Conservation (phyloP, 2,797 vertebrate species). For the Diplodus puntazzo region DNA sequence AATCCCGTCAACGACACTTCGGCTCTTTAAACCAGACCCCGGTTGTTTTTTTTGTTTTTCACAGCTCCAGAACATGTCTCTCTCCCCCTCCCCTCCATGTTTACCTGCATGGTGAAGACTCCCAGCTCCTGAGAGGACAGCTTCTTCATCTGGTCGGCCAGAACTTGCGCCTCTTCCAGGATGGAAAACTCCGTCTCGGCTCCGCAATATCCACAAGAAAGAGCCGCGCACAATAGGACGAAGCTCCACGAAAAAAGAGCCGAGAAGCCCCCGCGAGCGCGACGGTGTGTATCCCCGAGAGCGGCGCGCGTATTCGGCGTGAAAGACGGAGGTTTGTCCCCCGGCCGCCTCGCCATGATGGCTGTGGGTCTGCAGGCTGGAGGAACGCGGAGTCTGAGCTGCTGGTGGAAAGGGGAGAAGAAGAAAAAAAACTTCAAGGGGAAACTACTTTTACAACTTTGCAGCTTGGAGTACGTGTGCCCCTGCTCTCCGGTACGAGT, state of each 20-base stretch:
- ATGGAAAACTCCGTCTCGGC: slow-evolving; percentile 94
- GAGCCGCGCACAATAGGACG: slow-evolving; percentile 78
- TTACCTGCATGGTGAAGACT: slow-evolving; percentile 97
- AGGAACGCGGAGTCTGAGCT: slow-evolving; percentile 60
- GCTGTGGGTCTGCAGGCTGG: slow-evolving; percentile 50
- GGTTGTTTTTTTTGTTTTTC: background rate
- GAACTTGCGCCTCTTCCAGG: slow-evolving; percentile 93
- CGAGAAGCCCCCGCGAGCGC: slow-evolving; percentile 49
- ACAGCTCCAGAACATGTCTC: background rate
- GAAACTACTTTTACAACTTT: slow-evolving; percentile 85
- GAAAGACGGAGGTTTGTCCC: slow-evolving; percentile 63
- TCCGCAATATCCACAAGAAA: slow-evolving; percentile 85
- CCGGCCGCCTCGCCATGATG: slow-evolving; percentile 86
- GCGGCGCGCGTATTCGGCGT: slow-evolving; percentile 65
- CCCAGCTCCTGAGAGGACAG: slow-evolving; percentile 95
- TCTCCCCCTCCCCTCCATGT: background rate
- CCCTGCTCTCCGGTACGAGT: slow-evolving; percentile 47
- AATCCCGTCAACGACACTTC: background rate
- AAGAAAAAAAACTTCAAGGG: slow-evolving; percentile 75
- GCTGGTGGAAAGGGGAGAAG: slow-evolving; percentile 26
- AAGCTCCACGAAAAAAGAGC: slow-evolving; percentile 76
- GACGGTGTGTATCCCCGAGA: slow-evolving; percentile 62
- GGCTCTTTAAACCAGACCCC: slow-evolving; percentile 7
- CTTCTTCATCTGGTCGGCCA: slow-evolving; percentile 94
- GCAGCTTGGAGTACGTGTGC: slow-evolving; percentile 53